Percentiles rank a stretch among this genome's conserved stretches.
phyloP scores from a whole-genome alignment of 2,888 invertebrate genomes.

The Diaphora mendica region DNA sequence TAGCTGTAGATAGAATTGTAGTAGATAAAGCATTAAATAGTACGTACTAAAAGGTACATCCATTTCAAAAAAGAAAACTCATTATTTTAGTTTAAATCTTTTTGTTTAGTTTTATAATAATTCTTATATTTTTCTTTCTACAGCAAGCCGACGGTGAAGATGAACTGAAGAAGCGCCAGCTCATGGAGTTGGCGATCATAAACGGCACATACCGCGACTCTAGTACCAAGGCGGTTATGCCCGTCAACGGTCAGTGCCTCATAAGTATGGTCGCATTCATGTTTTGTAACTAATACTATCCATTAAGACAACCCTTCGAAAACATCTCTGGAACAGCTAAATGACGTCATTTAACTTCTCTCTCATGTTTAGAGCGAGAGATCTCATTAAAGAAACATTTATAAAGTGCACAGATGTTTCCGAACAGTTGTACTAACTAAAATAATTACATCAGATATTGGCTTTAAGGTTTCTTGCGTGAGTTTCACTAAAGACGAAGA shows the following conservation, averaged over 20 bases:
- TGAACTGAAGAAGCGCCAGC: conserved; percentile 99
- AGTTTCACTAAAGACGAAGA: conserved; percentile 24
- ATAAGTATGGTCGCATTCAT: conserved; percentile 85
- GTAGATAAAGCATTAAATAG: too few relatives aligned
- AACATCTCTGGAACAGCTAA: conserved; percentile 9
- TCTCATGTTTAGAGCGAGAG: not conserved
- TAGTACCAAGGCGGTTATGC: conserved; percentile 94
- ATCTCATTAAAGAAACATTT: not conserved
- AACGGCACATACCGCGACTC: conserved; percentile 99
- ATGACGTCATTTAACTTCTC: not conserved
- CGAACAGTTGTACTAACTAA: conserved; percentile 19
- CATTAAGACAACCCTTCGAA: conserved; percentile 36
- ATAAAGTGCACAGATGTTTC: conserved; percentile 17
- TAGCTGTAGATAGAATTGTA: too few relatives aligned
- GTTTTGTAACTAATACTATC: conserved; percentile 81
- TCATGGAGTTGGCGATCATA: conserved; percentile 99
- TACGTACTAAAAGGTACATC: too few relatives aligned
- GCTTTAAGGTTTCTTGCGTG: conserved; percentile 33
- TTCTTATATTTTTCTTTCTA: conserved; percentile 47
- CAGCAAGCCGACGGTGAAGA: conserved; percentile 99
- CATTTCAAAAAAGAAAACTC: too few relatives aligned
- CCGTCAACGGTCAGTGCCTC: conserved; percentile 91
- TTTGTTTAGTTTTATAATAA: not conserved
- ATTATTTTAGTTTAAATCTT: too few relatives aligned
- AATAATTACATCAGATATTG: conserved; percentile 24